These are phyloP conservation scores for Agrotis puta DNA, from an alignment of 2,888 invertebrate species.

Conservation along the genomic window DNA sequence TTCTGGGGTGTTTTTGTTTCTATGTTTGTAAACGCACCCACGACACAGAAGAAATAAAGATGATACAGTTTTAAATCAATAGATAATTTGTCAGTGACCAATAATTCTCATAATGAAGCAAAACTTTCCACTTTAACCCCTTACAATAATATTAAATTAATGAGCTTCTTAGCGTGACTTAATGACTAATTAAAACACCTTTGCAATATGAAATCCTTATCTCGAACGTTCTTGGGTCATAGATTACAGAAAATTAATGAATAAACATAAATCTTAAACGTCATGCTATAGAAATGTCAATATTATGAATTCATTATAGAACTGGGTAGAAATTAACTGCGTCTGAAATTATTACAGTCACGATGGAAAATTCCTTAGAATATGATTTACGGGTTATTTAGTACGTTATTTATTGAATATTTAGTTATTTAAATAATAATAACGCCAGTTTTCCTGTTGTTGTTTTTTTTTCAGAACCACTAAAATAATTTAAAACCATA, in stretches of 20 bases:
- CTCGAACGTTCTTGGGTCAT: slow-evolving; percentile 42
- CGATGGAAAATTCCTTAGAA: slow-evolving; percentile 12
- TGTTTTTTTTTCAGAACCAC: too few relatives aligned
- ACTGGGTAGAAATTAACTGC: slow-evolving; percentile 13
- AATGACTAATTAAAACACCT: slow-evolving; percentile 48
- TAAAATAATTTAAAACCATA: too few relatives aligned
- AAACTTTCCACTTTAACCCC: slow-evolving; percentile 27
- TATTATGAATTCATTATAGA: slow-evolving; percentile 35
- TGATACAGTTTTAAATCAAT: background rate
- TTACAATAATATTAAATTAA: slow-evolving; percentile 28
- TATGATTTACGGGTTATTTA: background rate
- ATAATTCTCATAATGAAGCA: background rate
- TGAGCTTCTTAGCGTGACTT: slow-evolving; percentile 15
- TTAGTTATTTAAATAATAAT: too few relatives aligned
- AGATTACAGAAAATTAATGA: slow-evolving; percentile 50
- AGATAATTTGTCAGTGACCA: background rate
- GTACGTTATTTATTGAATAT: too few relatives aligned
- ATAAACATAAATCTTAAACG: slow-evolving; percentile 46
- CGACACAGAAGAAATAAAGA: too few relatives aligned
- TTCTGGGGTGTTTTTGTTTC: too few relatives aligned
- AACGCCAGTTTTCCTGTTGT: too few relatives aligned
- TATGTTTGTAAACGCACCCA: too few relatives aligned
- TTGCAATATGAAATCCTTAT: slow-evolving; percentile 28
- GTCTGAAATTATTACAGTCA: slow-evolving; percentile 4
- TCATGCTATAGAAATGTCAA: slow-evolving; percentile 44